Evolutionary conservation across 1,140 invertebrate species (phyloP).

Genomic region (Drosophila oshimai): DNA sequence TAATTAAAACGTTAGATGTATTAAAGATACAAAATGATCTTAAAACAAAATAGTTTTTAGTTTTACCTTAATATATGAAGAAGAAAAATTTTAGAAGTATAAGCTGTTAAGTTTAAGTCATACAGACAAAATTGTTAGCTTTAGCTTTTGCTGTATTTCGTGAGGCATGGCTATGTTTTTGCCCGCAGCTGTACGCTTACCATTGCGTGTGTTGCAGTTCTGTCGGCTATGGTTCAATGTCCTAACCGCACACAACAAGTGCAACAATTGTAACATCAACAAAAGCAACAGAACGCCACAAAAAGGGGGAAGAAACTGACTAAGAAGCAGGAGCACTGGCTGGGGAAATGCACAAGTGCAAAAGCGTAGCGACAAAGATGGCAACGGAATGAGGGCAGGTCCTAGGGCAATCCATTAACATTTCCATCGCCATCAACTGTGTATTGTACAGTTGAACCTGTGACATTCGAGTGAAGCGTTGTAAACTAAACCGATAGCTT

Average conservation of each 20-base stretch:
- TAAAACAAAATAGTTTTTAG: no score
- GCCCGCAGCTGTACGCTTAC: constrained; percentile 3
- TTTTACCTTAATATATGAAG: no score
- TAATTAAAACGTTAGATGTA: no score
- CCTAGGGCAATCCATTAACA: constrained; percentile 55
- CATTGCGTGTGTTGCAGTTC: constrained; percentile 31
- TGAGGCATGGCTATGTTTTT: neutral
- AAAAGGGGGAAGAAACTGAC: constrained; percentile 16
- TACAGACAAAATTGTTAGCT: no score
- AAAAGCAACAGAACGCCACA: constrained; percentile 21
- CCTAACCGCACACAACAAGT: constrained; percentile 73
- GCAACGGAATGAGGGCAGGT: constrained; percentile 46
- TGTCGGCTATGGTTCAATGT: constrained; percentile 62
- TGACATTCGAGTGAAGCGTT: neutral
- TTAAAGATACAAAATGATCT: no score
- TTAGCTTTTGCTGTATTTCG: neutral
- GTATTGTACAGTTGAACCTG: constrained; percentile 44
- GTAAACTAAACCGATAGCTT: constrained; percentile 1
- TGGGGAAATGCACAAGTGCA: constrained; percentile 31
- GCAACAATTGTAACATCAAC: constrained; percentile 53
- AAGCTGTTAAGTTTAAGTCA: no score
- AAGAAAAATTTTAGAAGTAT: no score
- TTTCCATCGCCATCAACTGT: constrained; percentile 5
- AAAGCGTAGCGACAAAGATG: constrained; percentile 39
- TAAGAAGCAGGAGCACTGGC: constrained; percentile 7